These are phyloP conservation scores for Oligia fasciuncula DNA, from an alignment of 2,888 invertebrate genomes.

Conservation along the genomic window DNA sequence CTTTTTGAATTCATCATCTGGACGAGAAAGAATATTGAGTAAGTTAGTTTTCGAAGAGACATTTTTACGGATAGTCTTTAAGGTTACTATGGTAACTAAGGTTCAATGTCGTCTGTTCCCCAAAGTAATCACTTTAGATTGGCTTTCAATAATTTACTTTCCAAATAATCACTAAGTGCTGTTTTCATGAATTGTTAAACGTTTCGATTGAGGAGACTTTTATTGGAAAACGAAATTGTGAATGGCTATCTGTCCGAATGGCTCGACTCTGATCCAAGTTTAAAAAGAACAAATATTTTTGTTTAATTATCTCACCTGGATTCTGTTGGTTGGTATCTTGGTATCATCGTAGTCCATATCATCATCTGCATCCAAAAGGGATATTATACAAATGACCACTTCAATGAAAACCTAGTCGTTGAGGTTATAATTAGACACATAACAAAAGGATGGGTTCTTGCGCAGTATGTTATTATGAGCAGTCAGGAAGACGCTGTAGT, in stretches of 20 bases:
- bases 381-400: background rate
- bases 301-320: background rate
- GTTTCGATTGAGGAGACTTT: slow-evolving; percentile 29
- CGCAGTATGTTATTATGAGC: background rate
- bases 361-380: background rate
- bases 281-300: slow-evolving; percentile 1
- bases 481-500: background rate
- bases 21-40: slow-evolving; percentile 19
- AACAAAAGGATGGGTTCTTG: background rate
- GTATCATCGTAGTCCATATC: background rate
- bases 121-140: slow-evolving; percentile 48
- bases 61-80: background rate
- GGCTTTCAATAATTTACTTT: slow-evolving; percentile 49
- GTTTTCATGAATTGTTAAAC: slow-evolving; percentile 55
- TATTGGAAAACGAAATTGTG: slow-evolving; percentile 45
- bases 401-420: background rate
- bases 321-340: background rate
- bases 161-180: slow-evolving; percentile 51
- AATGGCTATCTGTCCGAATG: slow-evolving; percentile 6
- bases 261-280: background rate
- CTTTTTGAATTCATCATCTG: slow-evolving; percentile 9
- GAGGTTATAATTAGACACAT: background rate
- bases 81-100: background rate
- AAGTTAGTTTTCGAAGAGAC: slow-evolving; percentile 29
- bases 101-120: slow-evolving; percentile 41